Base-by-base conservation (phyloP, 1,140 invertebrate genomes). In the Apis florea region DNA sequence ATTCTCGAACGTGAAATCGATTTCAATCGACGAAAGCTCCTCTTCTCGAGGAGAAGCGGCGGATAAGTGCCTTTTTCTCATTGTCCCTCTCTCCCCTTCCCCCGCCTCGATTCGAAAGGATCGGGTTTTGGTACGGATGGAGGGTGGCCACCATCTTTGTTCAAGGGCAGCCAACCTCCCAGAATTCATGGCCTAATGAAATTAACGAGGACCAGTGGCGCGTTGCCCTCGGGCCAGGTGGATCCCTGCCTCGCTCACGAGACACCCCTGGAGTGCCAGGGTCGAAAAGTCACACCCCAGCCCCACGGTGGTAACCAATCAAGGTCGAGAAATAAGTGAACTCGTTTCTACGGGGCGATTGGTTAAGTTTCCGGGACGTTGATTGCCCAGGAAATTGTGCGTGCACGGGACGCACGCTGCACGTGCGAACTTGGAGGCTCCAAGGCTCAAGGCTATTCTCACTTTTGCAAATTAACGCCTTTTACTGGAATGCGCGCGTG, bases 361-460 rank as follows among this genome's bases (percentile, higher is more conserved):
- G 90, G 86, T 88, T 83, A 82, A 81, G 88, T 85, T 89, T 91
- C 90, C 90, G 90, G 90, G 77, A 83, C 76, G 82, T 86, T 90
- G 90, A 91, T 91, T 91, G 84, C 85, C 84, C 87, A 90, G 90
- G 90, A 91, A 91, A 91, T 91, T 90, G 90, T 91, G 89, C 90
- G 90, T 90, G 85, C 83, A 69, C 83, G 72, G 83, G 79, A 17
- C 17, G 10, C n/a, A n/a, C 24, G 6, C 24, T 79, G 51, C 79
- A 81, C 79, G 79, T 75, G 79, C 79, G 63, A 81, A 67, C 77
- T 54, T 79, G 40, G 12, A 1, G 31, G 31, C 31, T 31, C 64
- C 47, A 21, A 56, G 47, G 70, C 53, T 83, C 64, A 81, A 78
- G 82, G 84, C 74, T 80, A 80, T 73, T 58, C 70, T 79, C 84